Base-by-base conservation (phyloP, 2,888 invertebrate species). In the Meteorus cinctellus region DNA sequence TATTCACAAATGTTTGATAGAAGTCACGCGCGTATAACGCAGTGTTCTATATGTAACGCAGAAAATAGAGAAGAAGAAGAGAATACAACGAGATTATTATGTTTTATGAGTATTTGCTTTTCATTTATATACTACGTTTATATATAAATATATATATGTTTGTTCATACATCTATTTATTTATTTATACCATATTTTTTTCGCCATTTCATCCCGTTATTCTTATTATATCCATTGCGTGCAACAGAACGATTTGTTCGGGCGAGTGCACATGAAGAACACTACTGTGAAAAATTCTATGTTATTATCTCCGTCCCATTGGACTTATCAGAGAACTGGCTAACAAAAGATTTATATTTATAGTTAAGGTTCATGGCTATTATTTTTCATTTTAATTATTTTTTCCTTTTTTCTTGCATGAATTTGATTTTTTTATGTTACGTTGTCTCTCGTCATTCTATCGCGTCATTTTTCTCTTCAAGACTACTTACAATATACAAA, bases 241-340 rank as follows among this genome's bases (percentile, higher is more conserved):
- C 66, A 48, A 66, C 36, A 45, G 36, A 65, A 48, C 72, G 55
- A 72, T 72, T 72, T 72, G 72, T 72, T 72, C 65, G 66, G 19
- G 41, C 66, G 41, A 51, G 55, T 72, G 72, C 51, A 72, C 63
- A 63, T 45, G 45, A 72, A 72, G 55, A 55, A 69, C 55, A 55
- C 19, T 41, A 72, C 63, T 63, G 65, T 51, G 65, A 65, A 34
- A 41, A 36, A 72, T 72, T 72, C 51, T 72, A 72, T 72, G n/a
- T 72, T 72, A 72, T 72, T 72, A 72, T 65, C 66, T 29, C 55
- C 19, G 8, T 55, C 63, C 72, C 45, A 41, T 12, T 65, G 51
- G 31, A 60, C 72, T 63, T 55, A 65, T 72, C 72, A 51, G 55
- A 72, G 34, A 72, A 65, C 19, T 36, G 24, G 14, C 66, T 55